A percentile compares a stretch with the other conserved stretches of the same genome.
Evolutionary conservation across 2,113 vertebrate genomes (phyloP).

Genomic region (Indicator maculatus): DNA sequence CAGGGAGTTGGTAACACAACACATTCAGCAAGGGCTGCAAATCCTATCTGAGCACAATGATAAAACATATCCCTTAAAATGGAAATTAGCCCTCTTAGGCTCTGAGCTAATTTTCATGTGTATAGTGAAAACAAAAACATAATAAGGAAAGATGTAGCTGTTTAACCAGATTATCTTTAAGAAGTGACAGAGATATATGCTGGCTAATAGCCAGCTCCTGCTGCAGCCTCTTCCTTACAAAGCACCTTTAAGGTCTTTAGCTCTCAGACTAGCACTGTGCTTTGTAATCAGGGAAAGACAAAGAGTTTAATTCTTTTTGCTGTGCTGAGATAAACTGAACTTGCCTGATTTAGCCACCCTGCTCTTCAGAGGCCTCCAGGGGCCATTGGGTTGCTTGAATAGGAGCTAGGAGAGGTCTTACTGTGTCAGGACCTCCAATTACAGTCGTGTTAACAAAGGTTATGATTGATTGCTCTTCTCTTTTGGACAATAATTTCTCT

Average conservation of each 20-base stretch:
- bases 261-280: neutral
- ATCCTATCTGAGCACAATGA: slow-evolving; percentile 60
- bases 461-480: neutral
- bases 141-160: slow-evolving; percentile 58
- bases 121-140: slow-evolving; percentile 51
- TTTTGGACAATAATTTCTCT: neutral
- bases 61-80: slow-evolving; percentile 63
- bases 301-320: slow-evolving; percentile 15
- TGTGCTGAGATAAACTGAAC: neutral
- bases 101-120: slow-evolving; percentile 66
- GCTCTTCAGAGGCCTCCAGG: neutral
- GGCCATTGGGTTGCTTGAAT: neutral
- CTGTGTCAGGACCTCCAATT: neutral
- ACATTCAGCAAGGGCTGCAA: neutral
- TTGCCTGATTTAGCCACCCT: neutral
- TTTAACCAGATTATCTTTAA: slow-evolving; percentile 66
- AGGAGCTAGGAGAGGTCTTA: neutral
- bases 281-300: neutral
- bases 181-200: slow-evolving; percentile 41
- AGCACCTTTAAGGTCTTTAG: neutral
- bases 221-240: neutral
- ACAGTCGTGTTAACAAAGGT: neutral
- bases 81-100: slow-evolving; percentile 47
- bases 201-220: slow-evolving; percentile 54
- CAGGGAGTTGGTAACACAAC: neutral